Evolutionary conservation across 2,113 vertebrate genomes (phyloP).

Genomic region (Morone chrysops): DNA sequence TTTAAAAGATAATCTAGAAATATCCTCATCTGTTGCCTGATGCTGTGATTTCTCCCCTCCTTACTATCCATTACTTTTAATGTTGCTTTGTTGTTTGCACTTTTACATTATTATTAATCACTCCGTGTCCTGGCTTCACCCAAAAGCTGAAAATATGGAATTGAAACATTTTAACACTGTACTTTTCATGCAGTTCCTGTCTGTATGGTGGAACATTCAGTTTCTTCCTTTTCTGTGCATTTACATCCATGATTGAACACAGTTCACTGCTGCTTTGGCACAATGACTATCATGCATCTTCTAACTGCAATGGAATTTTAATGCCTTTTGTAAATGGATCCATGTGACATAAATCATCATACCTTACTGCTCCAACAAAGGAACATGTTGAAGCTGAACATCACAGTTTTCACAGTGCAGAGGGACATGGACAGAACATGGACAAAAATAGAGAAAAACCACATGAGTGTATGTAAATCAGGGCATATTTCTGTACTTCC

Average conservation of each 20-base stretch:
- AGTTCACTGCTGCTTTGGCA: not conserved
- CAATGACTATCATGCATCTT: slow-evolving; percentile 23
- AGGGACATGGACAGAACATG: not conserved
- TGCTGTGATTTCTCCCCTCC: not conserved
- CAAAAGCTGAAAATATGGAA: not conserved
- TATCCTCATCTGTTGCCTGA: not conserved
- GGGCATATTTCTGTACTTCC: slow-evolving; percentile 43
- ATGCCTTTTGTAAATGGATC: slow-evolving; percentile 43
- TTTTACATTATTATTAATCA: not conserved
- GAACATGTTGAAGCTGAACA: slow-evolving; percentile 41
- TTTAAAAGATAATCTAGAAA: not conserved
- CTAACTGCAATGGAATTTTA: slow-evolving; percentile 53
- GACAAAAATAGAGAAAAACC: not conserved
- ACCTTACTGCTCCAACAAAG: not conserved
- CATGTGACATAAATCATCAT: slow-evolving; percentile 60
- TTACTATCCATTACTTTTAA: not conserved
- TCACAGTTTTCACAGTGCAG: not conserved
- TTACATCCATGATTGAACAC: not conserved
- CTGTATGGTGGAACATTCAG: not conserved
- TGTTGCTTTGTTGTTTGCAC: not conserved
- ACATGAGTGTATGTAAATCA: slow-evolving; percentile 24
- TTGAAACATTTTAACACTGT: no score
- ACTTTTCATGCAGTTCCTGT: not conserved
- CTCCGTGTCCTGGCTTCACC: not conserved
- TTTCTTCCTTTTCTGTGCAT: not conserved